Evolutionary conservation across 1,140 invertebrate species (phyloP), one percentile per base, ranked within the genome.

Genomic region (Olivierus martensii): DNA sequence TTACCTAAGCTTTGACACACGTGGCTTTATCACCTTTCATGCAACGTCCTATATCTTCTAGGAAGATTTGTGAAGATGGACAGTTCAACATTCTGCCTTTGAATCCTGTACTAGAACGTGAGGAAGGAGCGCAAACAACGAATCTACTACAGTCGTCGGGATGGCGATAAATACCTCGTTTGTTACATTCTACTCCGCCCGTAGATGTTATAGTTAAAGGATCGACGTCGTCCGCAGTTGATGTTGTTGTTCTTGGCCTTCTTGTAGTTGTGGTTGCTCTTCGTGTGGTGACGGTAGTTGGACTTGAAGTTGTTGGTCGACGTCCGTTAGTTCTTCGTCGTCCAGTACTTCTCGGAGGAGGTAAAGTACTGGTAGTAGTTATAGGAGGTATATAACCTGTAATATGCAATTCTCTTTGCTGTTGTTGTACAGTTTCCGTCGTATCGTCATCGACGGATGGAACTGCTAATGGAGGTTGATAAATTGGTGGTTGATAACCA

Each of bases 91-190:
- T 53, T 15, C 56, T 58, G 2, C 61, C 52, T 7, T 56, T 51
- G 5, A 61, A 51, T 9, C 51, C 55, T n/a, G 55, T 48, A 4
- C 46, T 52, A 15, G 15, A 28, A 10, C 52, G 10, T 1, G 49
- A 46, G 1, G 59, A 52, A 36, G 63, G 63, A 4, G 61, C 63
- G 34, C 63, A 65, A 12, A 65, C 63, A 34, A 65, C 52, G 44
- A 65, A 65, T 52, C 58, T 61, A 21, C 59, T 56, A 47, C 63
- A 65, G 38, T 59, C 62, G 14, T 57, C 53, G 0, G 62, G 63
- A 37, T 65, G 63, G 10, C 53, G 49, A 36, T 60, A 63, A 9
- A 65, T 62, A 11, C 63, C 63, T 17, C 63, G 53, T 15, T 58
- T 51, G 5, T 48, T 45, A 36, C 63, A 65, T 11, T 50, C 63